Base-by-base conservation (phyloP, 2,797 vertebrate species). In the Chelmon rostratus region DNA sequence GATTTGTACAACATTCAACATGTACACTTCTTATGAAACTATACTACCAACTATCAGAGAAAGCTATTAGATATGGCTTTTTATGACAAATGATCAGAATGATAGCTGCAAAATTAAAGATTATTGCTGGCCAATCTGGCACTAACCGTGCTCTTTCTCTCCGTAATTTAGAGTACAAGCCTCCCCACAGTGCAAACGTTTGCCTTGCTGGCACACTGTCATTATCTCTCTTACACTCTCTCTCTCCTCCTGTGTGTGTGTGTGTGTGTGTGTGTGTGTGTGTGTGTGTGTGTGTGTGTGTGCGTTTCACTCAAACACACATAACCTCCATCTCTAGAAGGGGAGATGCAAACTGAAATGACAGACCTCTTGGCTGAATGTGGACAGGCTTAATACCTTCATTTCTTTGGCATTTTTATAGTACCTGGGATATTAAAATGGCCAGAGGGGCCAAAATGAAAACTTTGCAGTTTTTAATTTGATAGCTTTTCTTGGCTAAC, bases 401-500 rank as follows among this genome's bases (percentile, higher is more conserved):
- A 76, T 81, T 75, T 86, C 40, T 61, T 59, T 80, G 63, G 6
- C 72, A 59, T 74, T 82, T 91, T 76, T 78, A 63, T 47, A 57
- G 37, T 18, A 63, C 66, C 54, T 71, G 61, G 19, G 81, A 78
- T 76, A 80, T 82, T 78, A 78, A 81, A 89, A 86, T 72, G 68
- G 47, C 81, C 61, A 57, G 25, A 69, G 77, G 76, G 46, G 61
- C 58, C 33, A 76, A 75, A 82, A 73, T 54, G 21, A 84, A 73
- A 85, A 69, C 62, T 53, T 64, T 64, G 19, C 37, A 56, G 21
- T 71, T 76, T 84, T 85, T 85, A 79, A 88, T 88, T 79, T 85
- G 64, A 86, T 75, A 67, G 83, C 69, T 87, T 78, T 88, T 54
- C 64, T 86, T 91, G 85, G 86, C 85, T 58, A 63, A 52, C 53